Conservation (phyloP, 2,888 invertebrate genomes). For the Clepsis dumicolana region DNA sequence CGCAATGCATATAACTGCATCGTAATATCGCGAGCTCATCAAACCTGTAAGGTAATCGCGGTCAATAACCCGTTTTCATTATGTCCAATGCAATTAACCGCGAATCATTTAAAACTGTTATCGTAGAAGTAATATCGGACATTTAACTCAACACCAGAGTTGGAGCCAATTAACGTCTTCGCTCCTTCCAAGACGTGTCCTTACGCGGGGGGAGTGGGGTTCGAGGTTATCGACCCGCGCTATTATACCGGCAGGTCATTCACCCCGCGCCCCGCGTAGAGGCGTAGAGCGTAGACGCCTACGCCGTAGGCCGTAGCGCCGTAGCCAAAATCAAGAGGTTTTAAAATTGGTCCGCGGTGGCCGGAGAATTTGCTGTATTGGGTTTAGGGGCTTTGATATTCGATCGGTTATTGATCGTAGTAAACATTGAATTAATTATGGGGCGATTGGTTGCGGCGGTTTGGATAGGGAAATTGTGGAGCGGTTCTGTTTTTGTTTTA, state of each 20-base stretch:
- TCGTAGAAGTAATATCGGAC: neutral
- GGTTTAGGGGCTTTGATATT: conserved; percentile 12
- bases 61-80: no score
- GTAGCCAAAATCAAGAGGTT: conserved; percentile 51
- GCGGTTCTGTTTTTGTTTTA: neutral
- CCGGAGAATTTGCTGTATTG: conserved; percentile 29
- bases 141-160: neutral
- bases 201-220: conserved; percentile 48
- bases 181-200: conserved; percentile 44
- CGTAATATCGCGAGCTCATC: no score
- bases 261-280: conserved; percentile 72
- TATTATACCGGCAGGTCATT: conserved; percentile 73
- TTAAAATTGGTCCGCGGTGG: conserved; percentile 8
- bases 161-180: conserved; percentile 2
- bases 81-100: no score
- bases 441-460: conserved; percentile 13
- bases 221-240: conserved; percentile 77
- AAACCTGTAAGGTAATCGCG: no score
- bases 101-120: no score
- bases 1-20: no score
- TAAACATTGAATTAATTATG: conserved; percentile 22
- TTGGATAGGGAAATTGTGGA: neutral
- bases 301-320: conserved; percentile 58
- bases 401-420: conserved; percentile 18
- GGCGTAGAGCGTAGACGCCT: conserved; percentile 36